Evolutionary conservation across 2,888 invertebrate genomes (phyloP).

Genomic region (Parelbella ahira): DNA sequence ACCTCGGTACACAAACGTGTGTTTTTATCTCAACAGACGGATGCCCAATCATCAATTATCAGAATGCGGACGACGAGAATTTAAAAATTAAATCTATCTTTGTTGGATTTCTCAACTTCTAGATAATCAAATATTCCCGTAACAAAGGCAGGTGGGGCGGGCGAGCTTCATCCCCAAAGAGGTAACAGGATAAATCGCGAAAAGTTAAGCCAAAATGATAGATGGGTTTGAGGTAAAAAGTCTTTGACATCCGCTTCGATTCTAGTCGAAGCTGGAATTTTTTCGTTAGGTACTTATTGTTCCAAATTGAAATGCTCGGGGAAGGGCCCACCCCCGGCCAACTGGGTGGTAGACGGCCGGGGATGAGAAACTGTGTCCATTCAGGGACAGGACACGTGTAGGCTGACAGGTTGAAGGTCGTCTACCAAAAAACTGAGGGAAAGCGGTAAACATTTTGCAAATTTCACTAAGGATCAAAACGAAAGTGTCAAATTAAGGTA

Average conservation of each 20-base stretch:
- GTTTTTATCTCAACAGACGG: background rate
- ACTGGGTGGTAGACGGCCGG: conserved; percentile 27
- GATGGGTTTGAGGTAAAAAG: conserved; percentile 15
- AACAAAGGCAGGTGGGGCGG: conserved; percentile 14
- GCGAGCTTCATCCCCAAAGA: conserved; percentile 7
- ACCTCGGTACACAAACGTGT: conserved; percentile 7
- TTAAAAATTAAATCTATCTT: conserved; percentile 4
- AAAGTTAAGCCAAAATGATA: conserved; percentile 24
- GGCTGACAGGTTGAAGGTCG: conserved; percentile 38
- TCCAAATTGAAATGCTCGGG: conserved; percentile 46
- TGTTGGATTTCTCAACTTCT: conserved; percentile 5
- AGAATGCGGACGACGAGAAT: background rate
- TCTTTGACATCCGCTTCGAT: conserved; percentile 27
- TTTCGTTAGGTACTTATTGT: conserved; percentile 31
- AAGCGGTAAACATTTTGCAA: conserved; percentile 10
- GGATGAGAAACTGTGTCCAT: conserved; percentile 40
- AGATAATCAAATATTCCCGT: conserved; percentile 15
- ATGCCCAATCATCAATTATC: conserved; percentile 15
- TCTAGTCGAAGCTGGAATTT: conserved; percentile 26
- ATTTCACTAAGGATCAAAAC: too few species aligned
- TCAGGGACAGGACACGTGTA: conserved; percentile 46
- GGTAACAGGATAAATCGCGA: conserved; percentile 23
- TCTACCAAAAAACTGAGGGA: conserved; percentile 10
- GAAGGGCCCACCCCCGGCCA: conserved; percentile 28
- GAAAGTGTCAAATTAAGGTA: too few species aligned